These are phyloP conservation scores for Hypomecis punctinalis DNA, from an alignment of 2,888 invertebrate genomes.

Conservation along the genomic window DNA sequence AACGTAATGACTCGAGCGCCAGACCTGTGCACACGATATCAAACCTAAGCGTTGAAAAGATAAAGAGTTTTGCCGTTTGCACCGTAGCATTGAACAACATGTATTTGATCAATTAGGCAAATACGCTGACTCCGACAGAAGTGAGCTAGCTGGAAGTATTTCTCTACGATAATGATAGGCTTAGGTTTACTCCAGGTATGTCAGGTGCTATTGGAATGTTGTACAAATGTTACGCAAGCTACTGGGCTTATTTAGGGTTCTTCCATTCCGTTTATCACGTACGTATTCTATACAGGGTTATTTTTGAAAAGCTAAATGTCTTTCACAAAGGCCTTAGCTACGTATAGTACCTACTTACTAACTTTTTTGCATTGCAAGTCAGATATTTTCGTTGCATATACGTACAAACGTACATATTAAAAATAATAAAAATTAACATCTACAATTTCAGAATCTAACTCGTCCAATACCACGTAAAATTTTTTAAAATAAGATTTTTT, in stretches of 20 bases:
- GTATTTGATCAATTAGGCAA: conserved; percentile 85
- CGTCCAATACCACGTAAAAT: too few relatives aligned
- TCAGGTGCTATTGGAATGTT: conserved; percentile 27
- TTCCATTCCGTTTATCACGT: background rate
- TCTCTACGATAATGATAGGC: conserved; percentile 72
- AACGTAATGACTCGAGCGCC: conserved; percentile 82
- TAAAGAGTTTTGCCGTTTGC: conserved; percentile 56
- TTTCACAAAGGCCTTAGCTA: background rate
- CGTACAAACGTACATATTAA: too few relatives aligned
- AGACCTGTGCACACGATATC: conserved; percentile 59
- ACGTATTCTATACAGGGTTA: background rate
- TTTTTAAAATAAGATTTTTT: too few relatives aligned
- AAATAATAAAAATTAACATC: too few relatives aligned
- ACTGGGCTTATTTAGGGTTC: too few relatives aligned
- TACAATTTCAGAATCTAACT: too few relatives aligned
- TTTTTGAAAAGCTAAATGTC: background rate
- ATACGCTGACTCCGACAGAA: conserved; percentile 81
- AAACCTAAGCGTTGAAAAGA: conserved; percentile 52
- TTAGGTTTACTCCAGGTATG: conserved; percentile 60
- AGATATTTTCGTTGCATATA: too few relatives aligned
- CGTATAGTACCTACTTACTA: too few relatives aligned
- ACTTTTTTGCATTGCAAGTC: too few relatives aligned
- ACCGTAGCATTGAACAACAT: conserved; percentile 70
- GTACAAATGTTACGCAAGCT: conserved; percentile 23
- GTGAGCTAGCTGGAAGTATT: conserved; percentile 77